Evolutionary conservation across 2,113 vertebrate genomes (phyloP), one percentile per base, ranked within the genome.

Genomic region (Apus apus): DNA sequence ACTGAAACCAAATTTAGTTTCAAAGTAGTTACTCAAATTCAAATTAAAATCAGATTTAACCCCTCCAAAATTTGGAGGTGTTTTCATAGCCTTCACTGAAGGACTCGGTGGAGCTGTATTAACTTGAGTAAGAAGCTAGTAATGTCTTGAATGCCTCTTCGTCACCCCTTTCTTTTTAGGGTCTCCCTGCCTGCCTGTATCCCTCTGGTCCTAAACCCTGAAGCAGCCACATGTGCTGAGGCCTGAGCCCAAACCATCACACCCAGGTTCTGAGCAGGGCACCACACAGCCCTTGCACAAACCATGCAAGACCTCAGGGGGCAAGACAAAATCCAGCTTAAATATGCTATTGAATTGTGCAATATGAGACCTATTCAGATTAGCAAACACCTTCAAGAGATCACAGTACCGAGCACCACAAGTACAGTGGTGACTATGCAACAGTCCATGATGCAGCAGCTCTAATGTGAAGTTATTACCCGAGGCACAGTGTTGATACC

Each of bases 401-500:
- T 64, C 76, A 58, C 77, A 34, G 43, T 40, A n/a, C 14, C 23
- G 16, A 78, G 61, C 56, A 46, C 8, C 61, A 50, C 48, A 11
- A 87, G 93, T 21, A 11, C 8, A 54, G 90, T 8, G 22, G 88
- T 88, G 96, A 70, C 85, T 93, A 68, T 67, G 88, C 83, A 90
- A n/a, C 70, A 64, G 93, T 20, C 87, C 5, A 4, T 81, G 91
- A 89, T 84, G 92, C 83, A 92, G 68, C 83, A 87, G 96, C 87
- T 91, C 89, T 82, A 85, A 96, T 32, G 95, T 76, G 94, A 93
- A 95, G 94, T 96, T 96, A 96, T 96, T 95, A 94, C 94, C 1
- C 4, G 54, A 93, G 87, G 89, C 91, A 81, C 81, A 73, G 94
- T 36, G 87, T 78, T 89, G 95, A 93, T 97, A 96, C 96, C 92